Percentiles rank a stretch among this genome's conserved stretches.
Conservation (phyloP, 2,888 invertebrate species). For the Tipula vernalis region DNA sequence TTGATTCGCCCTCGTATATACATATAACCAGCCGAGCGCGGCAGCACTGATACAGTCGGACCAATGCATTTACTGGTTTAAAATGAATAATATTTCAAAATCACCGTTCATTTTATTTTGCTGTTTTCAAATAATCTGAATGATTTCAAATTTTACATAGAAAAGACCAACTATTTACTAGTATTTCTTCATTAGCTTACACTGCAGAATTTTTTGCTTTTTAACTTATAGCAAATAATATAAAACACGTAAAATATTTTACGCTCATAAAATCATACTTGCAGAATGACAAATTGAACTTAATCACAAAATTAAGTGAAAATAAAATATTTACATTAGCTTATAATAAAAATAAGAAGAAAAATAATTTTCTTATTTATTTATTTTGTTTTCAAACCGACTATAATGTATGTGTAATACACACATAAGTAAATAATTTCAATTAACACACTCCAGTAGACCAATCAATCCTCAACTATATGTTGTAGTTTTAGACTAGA, state of each 20-base stretch:
- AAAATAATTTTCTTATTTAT: not conserved
- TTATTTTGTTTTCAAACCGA: not conserved
- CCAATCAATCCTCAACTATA: not conserved
- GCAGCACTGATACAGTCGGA: no score
- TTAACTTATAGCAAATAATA: not conserved
- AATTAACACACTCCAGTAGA: not conserved
- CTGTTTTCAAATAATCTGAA: no score
- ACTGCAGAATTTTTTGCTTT: no score
- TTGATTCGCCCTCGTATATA: no score
- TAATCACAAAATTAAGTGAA: conserved; percentile 4
- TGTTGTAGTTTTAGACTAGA: not conserved
- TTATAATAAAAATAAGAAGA: not conserved
- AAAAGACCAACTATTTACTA: no score
- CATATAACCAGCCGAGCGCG: no score
- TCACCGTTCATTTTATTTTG: no score
- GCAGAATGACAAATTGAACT: not conserved
- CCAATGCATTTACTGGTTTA: no score
- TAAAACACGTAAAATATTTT: not conserved
- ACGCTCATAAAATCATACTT: not conserved
- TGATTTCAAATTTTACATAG: no score
- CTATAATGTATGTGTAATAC: not conserved
- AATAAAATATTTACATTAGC: not conserved
- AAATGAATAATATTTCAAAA: no score
- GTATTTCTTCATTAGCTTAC: no score
- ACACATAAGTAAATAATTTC: not conserved